Base-by-base conservation (phyloP, 1,140 invertebrate species). In the Conus ventricosus region DNA sequence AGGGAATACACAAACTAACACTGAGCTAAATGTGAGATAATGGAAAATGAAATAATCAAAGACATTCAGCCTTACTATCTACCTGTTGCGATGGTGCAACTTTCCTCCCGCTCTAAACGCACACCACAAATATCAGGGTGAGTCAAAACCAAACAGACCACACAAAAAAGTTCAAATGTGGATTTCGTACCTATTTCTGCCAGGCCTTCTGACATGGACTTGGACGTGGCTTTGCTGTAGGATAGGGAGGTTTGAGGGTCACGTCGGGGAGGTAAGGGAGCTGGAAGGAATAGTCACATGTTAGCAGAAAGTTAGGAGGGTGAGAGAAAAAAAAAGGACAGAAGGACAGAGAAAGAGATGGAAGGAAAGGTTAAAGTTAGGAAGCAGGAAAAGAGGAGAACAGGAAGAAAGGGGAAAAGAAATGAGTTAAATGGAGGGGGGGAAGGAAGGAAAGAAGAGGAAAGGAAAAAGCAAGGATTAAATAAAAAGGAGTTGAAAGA, bases 161-260 rank as follows among this genome's bases (percentile, higher is more conserved):
- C 39, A 39, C 39, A 39, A 39, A 39, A 3, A 39, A 39, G 39
- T 39, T 39, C 39, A 39, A 39, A 39, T 39, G 39, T 39, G 39
- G 39, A 39, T 39, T 39, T 71, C 20, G 17, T 71, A 95, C 94
- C 94, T 90, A 95, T 92, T 89, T 92, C 94, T 57, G 91, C 93
- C 84, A 95, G 87, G 87, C 93, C 94, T 71, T 95, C 94, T 3
- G 92, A 89, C 85, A 94, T 91, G 60, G 93, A 91, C 86, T 92
- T 91, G 17, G 93, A 92, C 57, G 92, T 92, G 53, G 91, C 92
- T 87, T 92, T 96, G 25, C 98, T 98, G 85, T 98, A 98, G 94
- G 98, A 99, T 13, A 99, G 95, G 15, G 98, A 99, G 6, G 98
- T 99, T 94, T 97, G 97, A 11, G 98, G 98, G 95, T 99, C 98